Conservation (phyloP, 1,140 invertebrate genomes). For the Proctacanthus coquilletti region DNA sequence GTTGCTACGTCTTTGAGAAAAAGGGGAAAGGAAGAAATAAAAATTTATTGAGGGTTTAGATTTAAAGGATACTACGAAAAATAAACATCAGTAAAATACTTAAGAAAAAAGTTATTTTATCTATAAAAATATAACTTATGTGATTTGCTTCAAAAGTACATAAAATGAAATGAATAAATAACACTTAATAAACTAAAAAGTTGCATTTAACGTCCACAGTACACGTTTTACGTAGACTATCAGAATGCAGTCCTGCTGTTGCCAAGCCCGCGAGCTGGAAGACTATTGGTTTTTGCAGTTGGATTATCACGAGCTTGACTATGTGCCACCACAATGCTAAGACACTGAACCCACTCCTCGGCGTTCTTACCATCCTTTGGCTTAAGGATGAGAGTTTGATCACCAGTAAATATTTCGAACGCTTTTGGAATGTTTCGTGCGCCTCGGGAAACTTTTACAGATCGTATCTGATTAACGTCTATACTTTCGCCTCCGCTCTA, state of each 20-base stretch:
- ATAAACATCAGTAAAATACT: too few species aligned
- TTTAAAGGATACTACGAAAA: too few species aligned
- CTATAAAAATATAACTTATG: too few species aligned
- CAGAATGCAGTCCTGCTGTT: conserved; percentile 28
- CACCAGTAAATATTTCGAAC: conserved; percentile 90
- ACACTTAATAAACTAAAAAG: too few species aligned
- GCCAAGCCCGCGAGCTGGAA: conserved; percentile 40
- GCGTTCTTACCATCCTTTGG: conserved; percentile 88
- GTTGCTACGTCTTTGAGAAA: too few species aligned
- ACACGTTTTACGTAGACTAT: too few species aligned
- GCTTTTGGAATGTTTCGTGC: conserved; percentile 83
- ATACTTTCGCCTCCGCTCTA: conserved; percentile 58
- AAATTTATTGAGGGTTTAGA: too few species aligned
- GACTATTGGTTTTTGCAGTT: conserved; percentile 45
- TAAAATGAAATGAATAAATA: too few species aligned
- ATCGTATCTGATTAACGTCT: conserved; percentile 80
- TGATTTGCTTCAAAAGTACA: too few species aligned
- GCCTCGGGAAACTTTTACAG: conserved; percentile 73
- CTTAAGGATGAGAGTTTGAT: conserved; percentile 81
- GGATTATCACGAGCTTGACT: conserved; percentile 54
- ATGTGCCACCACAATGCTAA: conserved; percentile 75
- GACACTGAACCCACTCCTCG: conserved; percentile 85
- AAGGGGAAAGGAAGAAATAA: too few species aligned
- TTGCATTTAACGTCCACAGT: too few species aligned
- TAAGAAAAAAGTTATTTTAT: too few species aligned